phyloP scores from a whole-genome alignment of 2,113 vertebrate genomes.

The Geococcyx californianus region DNA sequence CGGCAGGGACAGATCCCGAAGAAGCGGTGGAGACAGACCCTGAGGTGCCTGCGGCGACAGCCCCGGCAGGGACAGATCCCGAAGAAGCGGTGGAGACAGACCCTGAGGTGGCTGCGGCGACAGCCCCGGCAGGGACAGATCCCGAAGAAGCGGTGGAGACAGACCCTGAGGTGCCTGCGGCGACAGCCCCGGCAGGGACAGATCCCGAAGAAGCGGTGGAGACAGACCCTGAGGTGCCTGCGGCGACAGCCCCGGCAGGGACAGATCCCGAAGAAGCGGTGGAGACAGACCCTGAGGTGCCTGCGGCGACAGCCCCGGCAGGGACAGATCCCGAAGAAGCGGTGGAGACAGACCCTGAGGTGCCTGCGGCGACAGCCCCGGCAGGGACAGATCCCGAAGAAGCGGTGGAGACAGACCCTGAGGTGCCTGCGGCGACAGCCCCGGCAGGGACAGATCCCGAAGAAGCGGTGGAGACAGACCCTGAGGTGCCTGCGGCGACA shows the following conservation, averaged over 20 bases:
- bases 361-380: too few relatives aligned
- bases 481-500: background rate
- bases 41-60: background rate
- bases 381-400: background rate
- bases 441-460: too few relatives aligned
- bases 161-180: background rate
- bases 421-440: too few relatives aligned
- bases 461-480: background rate
- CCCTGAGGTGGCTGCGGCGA: background rate
- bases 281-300: too few relatives aligned
- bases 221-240: too few relatives aligned
- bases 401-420: too few relatives aligned
- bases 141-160: background rate
- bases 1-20: background rate
- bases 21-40: background rate
- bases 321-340: background rate
- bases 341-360: too few relatives aligned
- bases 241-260: background rate
- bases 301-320: too few relatives aligned
- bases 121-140: background rate
- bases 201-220: too few relatives aligned
- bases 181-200: too few relatives aligned
- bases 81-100: background rate
- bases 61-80: too few relatives aligned
- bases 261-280: background rate